phyloP scores from a whole-genome alignment of 2,797 vertebrate genomes.

The Poeciliopsis turneri region DNA sequence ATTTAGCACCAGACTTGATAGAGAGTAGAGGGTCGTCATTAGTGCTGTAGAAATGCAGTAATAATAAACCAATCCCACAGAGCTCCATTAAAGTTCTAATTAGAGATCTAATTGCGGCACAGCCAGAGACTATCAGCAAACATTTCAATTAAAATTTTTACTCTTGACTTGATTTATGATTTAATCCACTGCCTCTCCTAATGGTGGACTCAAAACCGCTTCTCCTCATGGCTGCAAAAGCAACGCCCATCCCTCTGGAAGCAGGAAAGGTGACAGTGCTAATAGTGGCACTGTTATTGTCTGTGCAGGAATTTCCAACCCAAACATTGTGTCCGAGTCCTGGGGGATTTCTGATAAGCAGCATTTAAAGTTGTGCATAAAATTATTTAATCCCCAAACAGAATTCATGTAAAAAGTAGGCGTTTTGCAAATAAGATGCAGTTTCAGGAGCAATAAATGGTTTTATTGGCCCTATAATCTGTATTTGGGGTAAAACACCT shows the following conservation, averaged over 20 bases:
- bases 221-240: not conserved
- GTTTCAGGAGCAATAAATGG: not conserved
- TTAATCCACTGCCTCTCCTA: not conserved
- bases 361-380: not conserved
- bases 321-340: not conserved
- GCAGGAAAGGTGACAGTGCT: not conserved
- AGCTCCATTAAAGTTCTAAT: slow-evolving; percentile 3
- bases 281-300: not conserved
- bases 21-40: not conserved
- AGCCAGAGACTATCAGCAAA: slow-evolving; percentile 2
- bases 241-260: not conserved
- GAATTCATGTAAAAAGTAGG: not conserved
- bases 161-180: not conserved
- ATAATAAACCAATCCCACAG: slow-evolving; percentile 11
- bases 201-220: not conserved
- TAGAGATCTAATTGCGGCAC: not conserved
- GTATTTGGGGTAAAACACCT: not conserved
- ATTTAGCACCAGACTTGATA: slow-evolving; percentile 3
- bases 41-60: not conserved
- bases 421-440: not conserved
- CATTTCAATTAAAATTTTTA: not conserved
- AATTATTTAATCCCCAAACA: not conserved
- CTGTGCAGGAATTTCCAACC: not conserved
- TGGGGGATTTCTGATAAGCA: not conserved
- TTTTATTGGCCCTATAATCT: not conserved